Percentiles rank a stretch among this genome's conserved stretches.
phyloP scores from a whole-genome alignment of 37 sponge, comb jelly and placozoan species.

The Petrosia ficiformis region DNA sequence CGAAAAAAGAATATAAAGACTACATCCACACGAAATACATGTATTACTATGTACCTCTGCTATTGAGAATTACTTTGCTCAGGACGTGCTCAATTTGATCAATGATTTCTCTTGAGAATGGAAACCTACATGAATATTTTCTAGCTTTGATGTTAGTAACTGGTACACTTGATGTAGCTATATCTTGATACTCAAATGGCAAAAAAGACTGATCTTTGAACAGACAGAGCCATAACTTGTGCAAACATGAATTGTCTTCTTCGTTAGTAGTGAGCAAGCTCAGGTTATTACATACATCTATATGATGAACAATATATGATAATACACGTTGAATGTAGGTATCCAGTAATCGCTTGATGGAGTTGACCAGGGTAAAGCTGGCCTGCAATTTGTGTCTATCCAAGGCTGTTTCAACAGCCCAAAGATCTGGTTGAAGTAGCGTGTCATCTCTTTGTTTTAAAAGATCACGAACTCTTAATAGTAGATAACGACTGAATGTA shows the following conservation, averaged over 20 bases:
- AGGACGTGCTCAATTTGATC: not conserved
- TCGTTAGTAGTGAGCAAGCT: not conserved
- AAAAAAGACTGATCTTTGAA: not conserved
- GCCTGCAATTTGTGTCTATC: slow-evolving; percentile 1
- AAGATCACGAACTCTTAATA: slow-evolving; percentile 1
- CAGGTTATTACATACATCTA: not conserved
- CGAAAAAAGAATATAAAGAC: not conserved
- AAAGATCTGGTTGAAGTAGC: not conserved
- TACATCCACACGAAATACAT: not conserved
- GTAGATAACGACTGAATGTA: not conserved
- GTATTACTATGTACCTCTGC: no score
- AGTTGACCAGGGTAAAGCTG: slow-evolving; percentile 6
- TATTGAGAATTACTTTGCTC: not conserved
- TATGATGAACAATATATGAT: not conserved
- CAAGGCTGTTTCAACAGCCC: slow-evolving; percentile 1
- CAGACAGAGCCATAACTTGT: not conserved
- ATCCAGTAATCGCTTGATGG: not conserved
- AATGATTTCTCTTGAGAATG: slow-evolving; percentile 10
- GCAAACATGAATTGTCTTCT: not conserved
- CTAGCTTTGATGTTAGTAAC: not conserved
- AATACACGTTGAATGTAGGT: not conserved
- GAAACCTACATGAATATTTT: not conserved
- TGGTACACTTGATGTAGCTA: not conserved
- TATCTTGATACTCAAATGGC: not conserved
- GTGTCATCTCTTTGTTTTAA: not conserved